Base-by-base conservation (phyloP, 2,797 vertebrate species). In the Pithecia hirsuta region DNA sequence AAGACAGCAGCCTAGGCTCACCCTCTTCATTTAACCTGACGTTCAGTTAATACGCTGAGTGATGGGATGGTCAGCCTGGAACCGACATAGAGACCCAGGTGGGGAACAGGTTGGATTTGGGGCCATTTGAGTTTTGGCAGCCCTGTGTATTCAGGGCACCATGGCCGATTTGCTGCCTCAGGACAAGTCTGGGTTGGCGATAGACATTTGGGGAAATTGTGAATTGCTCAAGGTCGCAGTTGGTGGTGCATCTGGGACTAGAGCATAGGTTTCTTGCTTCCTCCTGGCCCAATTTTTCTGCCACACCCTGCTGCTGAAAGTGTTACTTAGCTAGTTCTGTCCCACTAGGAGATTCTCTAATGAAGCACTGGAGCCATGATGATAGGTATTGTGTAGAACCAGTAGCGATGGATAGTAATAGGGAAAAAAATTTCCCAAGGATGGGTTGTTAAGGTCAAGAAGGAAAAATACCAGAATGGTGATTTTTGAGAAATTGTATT, bases 281-380 rank as follows among this genome's bases (percentile, higher is more conserved):
- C 30, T 96, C 33, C 30, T 15, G 41, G 61, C 87, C 50, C 59
- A 20, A 1, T 76, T 84, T 55, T 86, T 64, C 89, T 93, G 93
- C 82, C 28, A 33, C 48, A 5, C 93, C 83, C 79, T 81, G 87
- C 97, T 96, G 89, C 89, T 96, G 70, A n/a, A 91, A 89, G 75
- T 83, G 39, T 61, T 14, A 33, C 70, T 72, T 93, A 78, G 90
- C 91, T 93, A 82, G 74, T 79, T 86, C 74, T 75, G 41, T 81
- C 95, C 85, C 89, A 17, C 55, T 59, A 93, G 97, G 91, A 87
- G 70, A 64, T 75, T 57, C 12, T 30, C 81, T 97, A 88, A 92
- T 93, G 93, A 98, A 70, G 85, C 81, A 7, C 2, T 39, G 61
- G 80, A 36, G 11, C 44, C 1, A 0, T 74, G 28, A 6, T 61